Base-by-base conservation (phyloP, 37 sponge, comb jelly and placozoan genomes). In the Spongilla lacustris region DNA sequence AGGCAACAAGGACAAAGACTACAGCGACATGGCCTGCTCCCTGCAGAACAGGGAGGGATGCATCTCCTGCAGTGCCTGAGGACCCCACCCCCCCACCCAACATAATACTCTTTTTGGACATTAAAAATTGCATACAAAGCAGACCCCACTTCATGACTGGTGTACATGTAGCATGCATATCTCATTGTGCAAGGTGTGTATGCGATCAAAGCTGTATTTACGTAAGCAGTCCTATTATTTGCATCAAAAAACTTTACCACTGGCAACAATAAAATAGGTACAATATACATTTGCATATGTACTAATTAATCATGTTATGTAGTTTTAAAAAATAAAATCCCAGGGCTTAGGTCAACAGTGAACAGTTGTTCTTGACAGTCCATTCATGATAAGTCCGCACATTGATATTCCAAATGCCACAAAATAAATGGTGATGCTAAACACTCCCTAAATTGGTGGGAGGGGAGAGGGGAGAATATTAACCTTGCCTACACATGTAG, bases 11-110 rank as follows among this genome's bases (percentile, higher is more conserved):
- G 77, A 83, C 49, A 67, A 73, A 35, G 17, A 78, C 88, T 71
- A 67, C 73, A 50, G 88, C 83, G 67, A 81, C 38, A 50, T 87
- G 36, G 92, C 88, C 6, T 97, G 98, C 81, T 97, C 98, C 24
- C 78, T 89, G 50, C 77, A 93, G 33, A 97, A 97, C 89, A 78
- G 88, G 17, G 98, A 97, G 67, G 96, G 94, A 25, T 97, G 98
- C 77, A 28, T 95, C 80, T 93, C 93, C 92, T 97, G 98, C 91
- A 93, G 92, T 84, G 91, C 94, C 27, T 97, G 91, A 80, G 25
- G 28, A 71, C 24, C 75, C 35, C 0, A 74, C 9, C 69, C 81
- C 69, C 69, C 30, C 81, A 80, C 81, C 1, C 30, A 25, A 19
- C 79, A 21, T 25, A 58, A 12, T 27, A 21, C 28, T 26, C 13